Evolutionary conservation across 2,888 invertebrate species (phyloP).

Genomic region (Hypena proboscidalis): DNA sequence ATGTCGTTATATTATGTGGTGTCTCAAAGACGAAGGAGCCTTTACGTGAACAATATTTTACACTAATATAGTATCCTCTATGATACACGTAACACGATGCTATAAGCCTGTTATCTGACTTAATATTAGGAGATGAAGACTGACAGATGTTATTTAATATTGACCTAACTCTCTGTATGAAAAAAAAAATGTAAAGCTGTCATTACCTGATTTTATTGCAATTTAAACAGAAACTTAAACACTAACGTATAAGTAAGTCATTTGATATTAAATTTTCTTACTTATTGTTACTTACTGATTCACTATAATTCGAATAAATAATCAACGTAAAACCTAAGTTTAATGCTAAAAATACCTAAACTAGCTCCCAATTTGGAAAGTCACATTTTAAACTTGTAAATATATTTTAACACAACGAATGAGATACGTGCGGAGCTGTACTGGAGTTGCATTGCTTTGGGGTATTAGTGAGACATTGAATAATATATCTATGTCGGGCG

Average conservation of each 20-base stretch:
- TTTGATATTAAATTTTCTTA: no score
- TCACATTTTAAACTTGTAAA: constrained; percentile 29
- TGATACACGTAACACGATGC: constrained; percentile 20
- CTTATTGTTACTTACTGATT: constrained; percentile 26
- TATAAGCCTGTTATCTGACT: constrained; percentile 6
- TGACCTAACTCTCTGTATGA: no score
- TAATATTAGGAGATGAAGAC: background rate
- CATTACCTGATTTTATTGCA: no score
- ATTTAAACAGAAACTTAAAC: no score
- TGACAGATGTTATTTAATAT: no score
- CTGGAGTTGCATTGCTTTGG: constrained; percentile 29
- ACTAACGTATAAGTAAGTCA: no score
- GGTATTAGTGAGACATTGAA: constrained; percentile 39
- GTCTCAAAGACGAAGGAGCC: constrained; percentile 28
- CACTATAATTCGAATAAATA: constrained; percentile 27
- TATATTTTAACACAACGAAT: constrained; percentile 28
- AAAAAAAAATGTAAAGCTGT: background rate
- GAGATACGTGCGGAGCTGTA: constrained; percentile 21
- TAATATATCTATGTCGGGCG: constrained; percentile 47
- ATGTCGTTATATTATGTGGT: constrained; percentile 37
- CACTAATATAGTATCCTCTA: constrained; percentile 22
- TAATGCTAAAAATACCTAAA: constrained; percentile 16
- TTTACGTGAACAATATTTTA: constrained; percentile 25
- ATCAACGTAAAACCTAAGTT: constrained; percentile 26
- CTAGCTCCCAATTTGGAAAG: constrained; percentile 28